Conservation (phyloP, 53 echinoderm and acorn worm species). For the Crossaster papposus region DNA sequence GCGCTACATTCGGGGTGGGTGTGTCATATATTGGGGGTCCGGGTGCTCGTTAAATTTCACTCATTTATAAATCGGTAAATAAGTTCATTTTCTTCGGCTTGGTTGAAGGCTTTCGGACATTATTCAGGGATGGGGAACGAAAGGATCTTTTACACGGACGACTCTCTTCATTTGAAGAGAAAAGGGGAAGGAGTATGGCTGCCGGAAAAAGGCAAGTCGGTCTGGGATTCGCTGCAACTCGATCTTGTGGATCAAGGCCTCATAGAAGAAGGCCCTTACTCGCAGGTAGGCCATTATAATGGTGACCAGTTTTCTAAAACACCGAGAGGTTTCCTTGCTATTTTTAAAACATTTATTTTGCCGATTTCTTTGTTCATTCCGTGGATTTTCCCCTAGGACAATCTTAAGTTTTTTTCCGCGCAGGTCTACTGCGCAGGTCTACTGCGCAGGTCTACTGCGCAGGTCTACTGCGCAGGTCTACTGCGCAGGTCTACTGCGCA, state of each 20-base stretch:
- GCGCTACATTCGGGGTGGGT: background rate
- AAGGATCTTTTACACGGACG: conserved; percentile 74
- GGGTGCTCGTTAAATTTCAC: background rate
- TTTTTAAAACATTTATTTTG: too few relatives aligned
- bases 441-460: too few relatives aligned
- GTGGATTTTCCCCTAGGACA: too few relatives aligned
- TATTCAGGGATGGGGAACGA: conserved; percentile 45
- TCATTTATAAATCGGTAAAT: background rate
- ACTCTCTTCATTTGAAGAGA: conserved; percentile 56
- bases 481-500: too few relatives aligned
- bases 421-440: too few relatives aligned
- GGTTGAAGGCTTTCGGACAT: background rate
- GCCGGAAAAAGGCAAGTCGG: conserved; percentile 62
- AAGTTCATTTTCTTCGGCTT: too few relatives aligned
- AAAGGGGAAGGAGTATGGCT: conserved; percentile 71
- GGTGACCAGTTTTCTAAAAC: background rate
- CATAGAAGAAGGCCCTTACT: conserved; percentile 66
- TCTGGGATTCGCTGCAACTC: conserved; percentile 60
- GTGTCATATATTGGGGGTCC: background rate
- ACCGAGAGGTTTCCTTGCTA: too few relatives aligned
- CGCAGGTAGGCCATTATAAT: conserved; percentile 40
- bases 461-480: too few relatives aligned
- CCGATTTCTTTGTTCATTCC: too few relatives aligned
- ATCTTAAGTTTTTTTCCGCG: too few relatives aligned
- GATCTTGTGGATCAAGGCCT: conserved; percentile 47